phyloP scores from a whole-genome alignment of 2,113 vertebrate genomes.

The Laterallus jamaicensis region DNA sequence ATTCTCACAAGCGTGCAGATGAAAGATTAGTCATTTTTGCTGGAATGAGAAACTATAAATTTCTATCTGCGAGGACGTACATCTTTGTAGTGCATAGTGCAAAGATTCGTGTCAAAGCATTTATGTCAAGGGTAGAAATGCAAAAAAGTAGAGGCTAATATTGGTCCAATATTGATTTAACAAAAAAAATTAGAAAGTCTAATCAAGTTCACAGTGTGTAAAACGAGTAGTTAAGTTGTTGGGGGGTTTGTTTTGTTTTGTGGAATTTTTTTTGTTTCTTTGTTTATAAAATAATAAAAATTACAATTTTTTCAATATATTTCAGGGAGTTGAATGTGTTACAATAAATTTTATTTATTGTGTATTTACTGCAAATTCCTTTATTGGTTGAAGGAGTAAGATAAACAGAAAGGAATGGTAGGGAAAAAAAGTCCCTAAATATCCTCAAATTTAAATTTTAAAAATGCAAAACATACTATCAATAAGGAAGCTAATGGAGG shows the following conservation, averaged over 20 bases:
- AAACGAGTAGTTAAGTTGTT: not conserved
- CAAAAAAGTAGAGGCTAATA: not conserved
- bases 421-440: not conserved
- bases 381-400: not conserved
- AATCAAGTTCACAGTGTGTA: not conserved
- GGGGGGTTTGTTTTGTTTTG: not conserved
- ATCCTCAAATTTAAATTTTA: not conserved
- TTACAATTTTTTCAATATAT: not conserved
- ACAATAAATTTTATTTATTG: not conserved
- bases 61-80: not conserved
- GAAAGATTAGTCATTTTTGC: not conserved
- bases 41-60: not conserved
- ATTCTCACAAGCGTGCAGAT: not conserved
- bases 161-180: not conserved
- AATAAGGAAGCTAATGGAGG: not conserved
- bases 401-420: not conserved
- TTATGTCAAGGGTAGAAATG: not conserved
- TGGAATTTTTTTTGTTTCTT: not conserved
- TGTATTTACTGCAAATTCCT: not conserved
- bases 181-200: not conserved
- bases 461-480: not conserved
- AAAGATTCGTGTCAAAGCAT: not conserved
- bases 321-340: not conserved
- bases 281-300: not conserved
- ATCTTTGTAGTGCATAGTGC: not conserved